These are phyloP conservation scores for Tenthredo distinguenda DNA, from an alignment of 2,888 invertebrate genomes.

Conservation along the genomic window DNA sequence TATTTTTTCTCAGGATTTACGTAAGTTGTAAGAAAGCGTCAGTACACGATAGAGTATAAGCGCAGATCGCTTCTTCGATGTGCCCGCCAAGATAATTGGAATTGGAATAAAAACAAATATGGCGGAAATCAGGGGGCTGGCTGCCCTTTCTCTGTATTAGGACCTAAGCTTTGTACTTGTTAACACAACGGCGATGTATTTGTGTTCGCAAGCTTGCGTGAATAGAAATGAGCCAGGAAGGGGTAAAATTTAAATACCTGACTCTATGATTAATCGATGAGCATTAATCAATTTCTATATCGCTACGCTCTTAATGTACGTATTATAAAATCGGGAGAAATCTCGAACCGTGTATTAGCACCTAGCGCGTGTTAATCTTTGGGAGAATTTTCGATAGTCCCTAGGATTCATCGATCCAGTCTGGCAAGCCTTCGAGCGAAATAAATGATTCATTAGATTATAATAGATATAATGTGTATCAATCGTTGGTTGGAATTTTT, in stretches of 20 bases:
- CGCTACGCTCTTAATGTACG: not conserved
- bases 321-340: not conserved
- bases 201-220: not conserved
- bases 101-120: constrained; percentile 2
- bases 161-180: not conserved
- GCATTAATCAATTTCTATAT: not conserved
- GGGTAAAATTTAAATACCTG: not conserved
- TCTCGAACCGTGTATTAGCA: not conserved
- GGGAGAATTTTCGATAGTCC: not conserved
- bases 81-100: not conserved
- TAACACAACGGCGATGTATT: not conserved
- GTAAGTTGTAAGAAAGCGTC: not conserved
- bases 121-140: not conserved
- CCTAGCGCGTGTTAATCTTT: constrained; percentile 1
- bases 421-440: not conserved
- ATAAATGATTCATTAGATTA: constrained; percentile 23
- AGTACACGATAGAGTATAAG: not conserved
- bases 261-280: not conserved
- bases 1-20: constrained; percentile 1
- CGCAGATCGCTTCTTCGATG: not conserved
- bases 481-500: constrained; percentile 7
- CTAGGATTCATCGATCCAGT: constrained; percentile 38
- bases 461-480: not conserved
- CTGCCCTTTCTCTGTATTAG: constrained; percentile 1
- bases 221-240: not conserved